Evolutionary conservation across 2,797 vertebrate species (phyloP).

Genomic region (Lepidocolaptes lacrymiger): DNA sequence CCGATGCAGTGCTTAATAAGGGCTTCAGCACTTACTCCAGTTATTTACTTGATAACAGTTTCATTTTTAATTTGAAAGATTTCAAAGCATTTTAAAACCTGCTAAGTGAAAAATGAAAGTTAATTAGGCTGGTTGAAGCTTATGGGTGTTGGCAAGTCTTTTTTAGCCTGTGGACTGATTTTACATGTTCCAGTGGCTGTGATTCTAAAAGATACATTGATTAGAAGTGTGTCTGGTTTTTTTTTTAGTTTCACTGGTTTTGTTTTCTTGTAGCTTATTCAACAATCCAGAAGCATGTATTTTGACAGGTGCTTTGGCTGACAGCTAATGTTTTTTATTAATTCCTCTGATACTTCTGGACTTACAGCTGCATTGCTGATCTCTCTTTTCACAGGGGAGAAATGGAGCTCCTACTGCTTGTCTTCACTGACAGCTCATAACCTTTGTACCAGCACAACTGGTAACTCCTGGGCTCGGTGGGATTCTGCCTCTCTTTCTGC

Average conservation of each 20-base stretch:
- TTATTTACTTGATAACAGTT: background rate
- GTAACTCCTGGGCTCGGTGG: background rate
- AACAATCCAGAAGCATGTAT: background rate
- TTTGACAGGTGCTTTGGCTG: background rate
- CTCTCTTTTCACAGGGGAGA: conserved; percentile 69
- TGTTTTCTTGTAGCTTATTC: background rate
- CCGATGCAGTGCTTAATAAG: background rate
- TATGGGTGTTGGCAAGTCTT: background rate
- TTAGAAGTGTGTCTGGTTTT: background rate
- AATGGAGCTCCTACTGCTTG: conserved; percentile 76
- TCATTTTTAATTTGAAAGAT: background rate
- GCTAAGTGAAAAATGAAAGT: background rate
- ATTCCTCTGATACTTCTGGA: background rate
- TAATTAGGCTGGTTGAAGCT: background rate
- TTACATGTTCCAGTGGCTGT: background rate
- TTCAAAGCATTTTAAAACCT: background rate
- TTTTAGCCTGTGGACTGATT: background rate
- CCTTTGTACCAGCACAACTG: conserved; percentile 64
- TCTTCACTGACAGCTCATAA: conserved; percentile 79
- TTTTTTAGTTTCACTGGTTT: background rate
- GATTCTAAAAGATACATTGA: background rate
- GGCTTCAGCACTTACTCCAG: background rate
- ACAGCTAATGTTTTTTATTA: background rate
- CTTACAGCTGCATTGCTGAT: background rate
- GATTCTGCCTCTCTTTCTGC: conserved; percentile 28